Evolutionary conservation across 2,797 vertebrate species (phyloP).

Genomic region (Falco peregrinus): DNA sequence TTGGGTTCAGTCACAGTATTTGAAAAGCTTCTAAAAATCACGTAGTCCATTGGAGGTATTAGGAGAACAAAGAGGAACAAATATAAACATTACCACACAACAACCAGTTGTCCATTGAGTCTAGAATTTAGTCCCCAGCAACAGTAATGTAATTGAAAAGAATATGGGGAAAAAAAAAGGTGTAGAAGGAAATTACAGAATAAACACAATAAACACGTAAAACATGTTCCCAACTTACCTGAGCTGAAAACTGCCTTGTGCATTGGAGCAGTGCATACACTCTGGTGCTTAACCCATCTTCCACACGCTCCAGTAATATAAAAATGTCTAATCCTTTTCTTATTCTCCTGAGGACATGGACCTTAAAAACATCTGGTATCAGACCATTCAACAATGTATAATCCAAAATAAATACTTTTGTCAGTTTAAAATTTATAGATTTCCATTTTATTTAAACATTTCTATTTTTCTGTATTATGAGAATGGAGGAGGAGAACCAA

Average conservation of each 20-base stretch:
- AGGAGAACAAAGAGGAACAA: not conserved
- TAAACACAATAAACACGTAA: not conserved
- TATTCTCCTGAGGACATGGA: not conserved
- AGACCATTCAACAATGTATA: not conserved
- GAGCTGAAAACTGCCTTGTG: not conserved
- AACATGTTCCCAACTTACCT: not conserved
- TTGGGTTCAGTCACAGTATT: not conserved
- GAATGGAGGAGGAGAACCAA: not conserved
- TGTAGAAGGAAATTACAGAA: not conserved
- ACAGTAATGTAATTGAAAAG: not conserved
- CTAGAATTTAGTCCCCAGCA: not conserved
- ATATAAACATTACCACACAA: not conserved
- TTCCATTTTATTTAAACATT: not conserved
- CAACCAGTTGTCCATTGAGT: not conserved
- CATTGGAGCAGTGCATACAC: not conserved
- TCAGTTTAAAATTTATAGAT: not conserved
- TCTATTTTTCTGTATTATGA: not conserved
- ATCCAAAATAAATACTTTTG: not conserved
- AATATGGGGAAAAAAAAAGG: not conserved
- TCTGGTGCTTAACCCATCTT: not conserved
- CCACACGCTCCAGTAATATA: not conserved
- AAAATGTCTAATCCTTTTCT: not conserved
- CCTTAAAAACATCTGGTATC: not conserved
- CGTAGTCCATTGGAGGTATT: not conserved
- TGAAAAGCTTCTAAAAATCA: not conserved